Base-by-base conservation (phyloP, 2,888 invertebrate species). In the Aspidiotus destructor region DNA sequence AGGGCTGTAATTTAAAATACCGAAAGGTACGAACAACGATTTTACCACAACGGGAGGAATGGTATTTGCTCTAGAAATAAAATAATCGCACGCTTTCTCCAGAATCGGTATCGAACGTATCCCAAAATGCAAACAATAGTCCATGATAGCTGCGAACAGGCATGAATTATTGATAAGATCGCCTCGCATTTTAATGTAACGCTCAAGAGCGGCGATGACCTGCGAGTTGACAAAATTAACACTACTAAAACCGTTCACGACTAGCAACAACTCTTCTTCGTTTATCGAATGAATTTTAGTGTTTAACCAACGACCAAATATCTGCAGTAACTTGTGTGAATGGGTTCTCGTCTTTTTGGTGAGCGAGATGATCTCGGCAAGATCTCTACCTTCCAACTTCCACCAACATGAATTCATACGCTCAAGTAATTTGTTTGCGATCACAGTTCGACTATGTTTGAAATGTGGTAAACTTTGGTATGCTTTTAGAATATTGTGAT, bases 71-170 rank as follows among this genome's bases (percentile, higher is more conserved):
- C 84, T 78, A 9, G 75, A 76, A 1, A 81, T 75, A 74, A 86
- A 82, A 74, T 82, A 85, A 71, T 81, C 77, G 70, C 81, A 81
- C 70, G 84, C 83, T 48, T 79, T 79, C 70, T 84, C 80, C 41
- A 87, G 75, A 72, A 87, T 82, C 28, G 76, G 72, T 9, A 78
- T 74, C 73, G 84, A 85, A 63, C 82, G 77, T 64, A 85, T 77
- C 68, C 83, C 80, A 73, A 85, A 82, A 69, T 81, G 79, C 74
- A 80, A 78, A 73, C 84, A 85, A 74, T 84, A 85, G 73, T 84
- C 83, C 74, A 85, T 79, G 57, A 86, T 79, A 7, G 81, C 78
- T 0, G 83, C 80, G 54, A 86, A 77, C n/a, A 87, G 76, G n/a
- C 81, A 78, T 69, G 83, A 79, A 60, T 76, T 71, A 13, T 70